phyloP scores from a whole-genome alignment of 2,888 invertebrate genomes.

The Drosophila formosana region DNA sequence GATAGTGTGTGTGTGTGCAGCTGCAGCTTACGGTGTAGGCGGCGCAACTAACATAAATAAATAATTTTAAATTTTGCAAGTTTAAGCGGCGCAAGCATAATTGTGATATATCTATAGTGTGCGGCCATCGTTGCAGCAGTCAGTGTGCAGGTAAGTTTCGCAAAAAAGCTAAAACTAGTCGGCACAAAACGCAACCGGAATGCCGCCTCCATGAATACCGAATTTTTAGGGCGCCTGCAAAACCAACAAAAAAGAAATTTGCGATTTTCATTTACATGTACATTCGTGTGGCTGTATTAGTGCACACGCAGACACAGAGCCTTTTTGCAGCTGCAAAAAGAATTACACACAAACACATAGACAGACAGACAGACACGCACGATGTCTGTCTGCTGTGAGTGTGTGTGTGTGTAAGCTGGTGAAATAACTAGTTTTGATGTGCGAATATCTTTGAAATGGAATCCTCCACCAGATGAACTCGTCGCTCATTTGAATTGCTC shows the following conservation, averaged over 20 bases:
- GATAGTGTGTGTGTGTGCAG: conserved; percentile 23
- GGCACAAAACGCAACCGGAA: conserved; percentile 25
- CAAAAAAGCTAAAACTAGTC: conserved; percentile 4
- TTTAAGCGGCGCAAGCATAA: conserved; percentile 15
- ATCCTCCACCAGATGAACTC: conserved; percentile 54
- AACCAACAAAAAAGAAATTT: conserved; percentile 16
- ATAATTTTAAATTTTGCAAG: conserved; percentile 31
- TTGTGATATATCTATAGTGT: conserved; percentile 42
- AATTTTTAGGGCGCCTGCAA: conserved; percentile 23
- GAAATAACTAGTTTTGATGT: conserved; percentile 57
- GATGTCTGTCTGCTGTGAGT: conserved; percentile 9
- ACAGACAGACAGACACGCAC: conserved; percentile 17
- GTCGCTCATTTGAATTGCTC: conserved; percentile 61
- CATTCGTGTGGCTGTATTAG: conserved; percentile 1
- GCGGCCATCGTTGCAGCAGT: conserved; percentile 25
- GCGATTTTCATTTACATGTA: conserved; percentile 6
- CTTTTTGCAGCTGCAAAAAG: conserved; percentile 43
- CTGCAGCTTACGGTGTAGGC: conserved; percentile 42
- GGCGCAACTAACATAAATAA: conserved; percentile 57
- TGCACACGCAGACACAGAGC: conserved; percentile 2
- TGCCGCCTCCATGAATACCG: conserved; percentile 29
- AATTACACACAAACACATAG: conserved; percentile 5
- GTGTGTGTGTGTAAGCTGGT: conserved; percentile 29
- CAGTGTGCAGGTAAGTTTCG: conserved; percentile 38
- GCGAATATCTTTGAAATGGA: conserved; percentile 38